Evolutionary conservation across 2,797 vertebrate species (phyloP), one percentile per base, ranked within the genome.

Genomic region (Pogonophryne albipinna): DNA sequence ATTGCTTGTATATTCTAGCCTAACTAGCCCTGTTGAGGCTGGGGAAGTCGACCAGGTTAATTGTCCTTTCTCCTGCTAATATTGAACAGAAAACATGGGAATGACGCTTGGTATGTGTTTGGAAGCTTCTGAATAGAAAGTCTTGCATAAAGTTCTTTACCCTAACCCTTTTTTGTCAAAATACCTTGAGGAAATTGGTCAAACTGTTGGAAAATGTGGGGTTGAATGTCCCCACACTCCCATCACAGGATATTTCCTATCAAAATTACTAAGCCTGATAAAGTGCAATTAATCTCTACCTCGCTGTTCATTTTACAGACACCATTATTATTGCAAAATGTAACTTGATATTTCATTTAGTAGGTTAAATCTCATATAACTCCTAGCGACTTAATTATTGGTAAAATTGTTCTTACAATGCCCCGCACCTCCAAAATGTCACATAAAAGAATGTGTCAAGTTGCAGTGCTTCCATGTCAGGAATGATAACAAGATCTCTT

Each of bases 401-500:
- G 49, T 16, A 10, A 62, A 46, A 65, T 17, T 44, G 27, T 45
- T 42, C 9, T 55, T 9, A 60, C 13, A 45, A 66, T 56, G 72
- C 49, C 59, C 4, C 0, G 16, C 59, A 59, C 12, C 44, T 16
- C 6, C 20, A 7, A 16, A 44, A 45, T 60, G 50, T 6, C 6
- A 31, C 19, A 23, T 44, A 10, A 65, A 72, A 61, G 46, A 56
- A 56, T 6, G 4, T 65, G 51, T 74, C 71, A 74, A 19, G 82
- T 57, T 62, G 47, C 74, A 51, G 49, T 38, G 64, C 56, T 65
- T 75, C 44, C 34, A 42, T 69, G 69, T 17, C 85, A 82, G 23
- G 44, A 77, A 66, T 62, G 66, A 80, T 61, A 77, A 83, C 55
- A 71, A 53, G 27, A 63, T 76, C 42, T 67, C 66, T 75, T 41